phyloP scores from a whole-genome alignment of 2,113 vertebrate species.

The Hippocampus comes region DNA sequence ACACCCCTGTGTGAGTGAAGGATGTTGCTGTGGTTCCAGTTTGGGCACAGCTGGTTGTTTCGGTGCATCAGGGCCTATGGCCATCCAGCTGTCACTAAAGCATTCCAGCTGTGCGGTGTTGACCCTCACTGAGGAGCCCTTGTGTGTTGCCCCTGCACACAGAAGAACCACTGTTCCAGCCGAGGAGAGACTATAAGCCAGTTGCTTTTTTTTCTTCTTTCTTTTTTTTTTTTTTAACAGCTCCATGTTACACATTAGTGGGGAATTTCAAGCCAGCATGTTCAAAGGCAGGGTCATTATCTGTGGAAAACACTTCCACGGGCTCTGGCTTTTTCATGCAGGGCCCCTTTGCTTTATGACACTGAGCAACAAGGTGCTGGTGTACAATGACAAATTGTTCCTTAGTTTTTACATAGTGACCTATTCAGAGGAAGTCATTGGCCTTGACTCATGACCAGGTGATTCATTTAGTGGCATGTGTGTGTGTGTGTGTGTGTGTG shows the following conservation, averaged over 20 bases:
- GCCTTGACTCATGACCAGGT: constrained; percentile 25
- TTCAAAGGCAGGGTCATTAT: constrained; percentile 55
- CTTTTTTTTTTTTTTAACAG: constrained; percentile 19
- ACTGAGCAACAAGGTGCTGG: background rate
- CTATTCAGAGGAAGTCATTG: constrained; percentile 28
- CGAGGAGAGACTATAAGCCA: constrained; percentile 21
- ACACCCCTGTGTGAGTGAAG: constrained; percentile 54
- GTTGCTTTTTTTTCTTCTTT: background rate
- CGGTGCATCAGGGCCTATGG: constrained; percentile 23
- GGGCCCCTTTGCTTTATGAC: background rate
- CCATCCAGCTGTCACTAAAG: constrained; percentile 63
- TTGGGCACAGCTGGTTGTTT: constrained; percentile 34
- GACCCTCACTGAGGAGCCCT: constrained; percentile 37
- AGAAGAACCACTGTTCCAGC: constrained; percentile 65
- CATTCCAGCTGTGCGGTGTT: constrained; percentile 65
- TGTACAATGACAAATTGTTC: background rate
- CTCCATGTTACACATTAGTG: constrained; percentile 54
- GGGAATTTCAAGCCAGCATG: constrained; percentile 71
- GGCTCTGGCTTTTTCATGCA: constrained; percentile 20
- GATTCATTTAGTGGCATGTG: constrained; percentile 34
- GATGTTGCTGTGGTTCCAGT: constrained; percentile 12
- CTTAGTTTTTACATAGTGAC: constrained; percentile 8
- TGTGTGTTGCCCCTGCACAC: constrained; percentile 38
- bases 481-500: constrained; percentile 18
- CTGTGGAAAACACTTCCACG: constrained; percentile 24